phyloP scores from a whole-genome alignment of 2,888 invertebrate genomes.

The Syrista parreyssii region DNA sequence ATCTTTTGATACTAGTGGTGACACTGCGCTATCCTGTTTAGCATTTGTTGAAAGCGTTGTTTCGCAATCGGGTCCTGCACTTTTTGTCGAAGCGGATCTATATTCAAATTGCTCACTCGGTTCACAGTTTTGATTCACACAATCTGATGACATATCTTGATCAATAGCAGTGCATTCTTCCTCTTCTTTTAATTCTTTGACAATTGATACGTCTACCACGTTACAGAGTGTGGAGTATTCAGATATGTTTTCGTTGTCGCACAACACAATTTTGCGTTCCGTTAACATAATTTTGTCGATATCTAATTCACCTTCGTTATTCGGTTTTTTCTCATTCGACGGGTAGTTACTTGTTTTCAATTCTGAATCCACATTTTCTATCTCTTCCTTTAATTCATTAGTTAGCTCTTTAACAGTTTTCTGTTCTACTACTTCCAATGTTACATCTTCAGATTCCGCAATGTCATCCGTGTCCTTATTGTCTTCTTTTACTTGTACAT shows the following conservation, averaged over 20 bases:
- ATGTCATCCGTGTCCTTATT: neutral
- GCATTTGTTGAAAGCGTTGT: neutral
- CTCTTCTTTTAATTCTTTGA: neutral
- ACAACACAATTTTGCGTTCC: neutral
- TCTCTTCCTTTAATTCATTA: neutral
- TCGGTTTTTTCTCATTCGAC: neutral
- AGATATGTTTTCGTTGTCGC: neutral
- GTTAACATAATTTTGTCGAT: neutral
- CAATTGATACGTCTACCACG: neutral
- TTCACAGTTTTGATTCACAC: neutral
- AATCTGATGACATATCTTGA: neutral
- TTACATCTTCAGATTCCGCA: neutral
- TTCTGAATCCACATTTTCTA: neutral
- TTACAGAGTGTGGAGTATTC: neutral
- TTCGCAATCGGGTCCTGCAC: neutral
- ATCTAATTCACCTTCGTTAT: neutral
- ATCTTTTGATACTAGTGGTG: neutral
- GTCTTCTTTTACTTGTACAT: neutral
- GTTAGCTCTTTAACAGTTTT: neutral
- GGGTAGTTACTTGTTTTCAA: neutral
- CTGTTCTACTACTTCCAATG: neutral
- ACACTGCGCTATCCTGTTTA: neutral
- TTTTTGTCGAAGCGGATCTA: neutral
- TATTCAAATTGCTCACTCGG: neutral
- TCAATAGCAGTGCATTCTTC: neutral